Conservation (phyloP, 2,888 invertebrate genomes). For the Lamellibrachia satsuma region DNA sequence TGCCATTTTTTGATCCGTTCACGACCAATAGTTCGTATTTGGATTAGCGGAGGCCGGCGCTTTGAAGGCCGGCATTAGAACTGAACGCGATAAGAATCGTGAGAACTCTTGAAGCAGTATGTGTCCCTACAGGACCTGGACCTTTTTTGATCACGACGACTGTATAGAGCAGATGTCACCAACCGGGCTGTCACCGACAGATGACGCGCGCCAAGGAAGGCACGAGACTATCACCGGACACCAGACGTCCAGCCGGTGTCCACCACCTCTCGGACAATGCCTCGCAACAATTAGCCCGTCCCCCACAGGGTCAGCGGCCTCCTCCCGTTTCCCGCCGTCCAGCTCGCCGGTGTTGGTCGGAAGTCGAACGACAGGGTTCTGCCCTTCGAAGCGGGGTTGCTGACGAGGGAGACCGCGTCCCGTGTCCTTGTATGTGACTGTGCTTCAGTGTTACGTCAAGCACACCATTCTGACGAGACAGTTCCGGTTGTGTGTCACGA, state of each 20-base stretch:
- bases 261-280: neutral
- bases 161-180: neutral
- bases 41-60: neutral
- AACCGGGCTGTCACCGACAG: neutral
- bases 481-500: neutral
- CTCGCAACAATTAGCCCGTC: constrained; percentile 17
- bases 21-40: neutral
- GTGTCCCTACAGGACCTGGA: neutral
- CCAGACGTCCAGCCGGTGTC: neutral
- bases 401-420: neutral
- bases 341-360: neutral
- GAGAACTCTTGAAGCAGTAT: neutral
- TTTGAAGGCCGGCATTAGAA: neutral
- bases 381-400: neutral
- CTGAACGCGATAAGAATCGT: neutral
- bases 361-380: neutral
- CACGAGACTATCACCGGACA: neutral
- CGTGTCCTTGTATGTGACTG: neutral
- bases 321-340: neutral
- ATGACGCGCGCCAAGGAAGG: neutral
- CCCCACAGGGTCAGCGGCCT: neutral
- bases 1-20: neutral
- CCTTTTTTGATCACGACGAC: neutral
- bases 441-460: neutral
- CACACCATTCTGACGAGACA: neutral